A percentile compares a stretch with the other conserved stretches of the same genome.
Evolutionary conservation across 1,140 invertebrate species (phyloP).

Genomic region (Holcopasites calliopsidis): DNA sequence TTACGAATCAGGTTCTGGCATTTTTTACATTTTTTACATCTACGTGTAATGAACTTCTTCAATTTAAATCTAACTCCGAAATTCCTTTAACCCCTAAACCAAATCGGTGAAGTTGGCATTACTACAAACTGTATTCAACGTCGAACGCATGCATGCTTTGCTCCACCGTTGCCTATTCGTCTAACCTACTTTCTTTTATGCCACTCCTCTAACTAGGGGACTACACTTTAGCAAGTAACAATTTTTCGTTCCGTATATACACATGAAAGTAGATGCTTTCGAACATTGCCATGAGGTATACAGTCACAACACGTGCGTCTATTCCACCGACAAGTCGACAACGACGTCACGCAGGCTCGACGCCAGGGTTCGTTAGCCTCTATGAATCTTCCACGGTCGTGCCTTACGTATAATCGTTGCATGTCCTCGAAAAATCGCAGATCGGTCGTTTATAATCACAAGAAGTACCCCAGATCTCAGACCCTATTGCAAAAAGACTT

Average conservation of each 20-base stretch:
- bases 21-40: background rate
- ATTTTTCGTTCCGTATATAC: background rate
- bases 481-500: slow-evolving; percentile 30
- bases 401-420: slow-evolving; percentile 26
- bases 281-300: slow-evolving; percentile 31
- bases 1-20: slow-evolving; percentile 1
- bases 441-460: background rate
- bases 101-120: background rate
- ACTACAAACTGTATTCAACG: background rate
- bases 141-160: background rate
- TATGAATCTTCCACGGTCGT: slow-evolving; percentile 17
- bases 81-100: background rate
- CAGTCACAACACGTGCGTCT: slow-evolving; percentile 62
- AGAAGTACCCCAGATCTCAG: background rate
- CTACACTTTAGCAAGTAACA: background rate
- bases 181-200: background rate
- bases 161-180: background rate
- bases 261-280: slow-evolving; percentile 8
- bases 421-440: slow-evolving; percentile 14
- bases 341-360: slow-evolving; percentile 14
- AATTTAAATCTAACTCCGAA: too few species aligned
- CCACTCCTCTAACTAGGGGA: background rate
- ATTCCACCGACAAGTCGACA: slow-evolving; percentile 62
- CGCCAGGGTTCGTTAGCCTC: slow-evolving; percentile 7
- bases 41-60: too few species aligned